Conservation (phyloP, 2,113 vertebrate genomes). For the Malurus melanocephalus region DNA sequence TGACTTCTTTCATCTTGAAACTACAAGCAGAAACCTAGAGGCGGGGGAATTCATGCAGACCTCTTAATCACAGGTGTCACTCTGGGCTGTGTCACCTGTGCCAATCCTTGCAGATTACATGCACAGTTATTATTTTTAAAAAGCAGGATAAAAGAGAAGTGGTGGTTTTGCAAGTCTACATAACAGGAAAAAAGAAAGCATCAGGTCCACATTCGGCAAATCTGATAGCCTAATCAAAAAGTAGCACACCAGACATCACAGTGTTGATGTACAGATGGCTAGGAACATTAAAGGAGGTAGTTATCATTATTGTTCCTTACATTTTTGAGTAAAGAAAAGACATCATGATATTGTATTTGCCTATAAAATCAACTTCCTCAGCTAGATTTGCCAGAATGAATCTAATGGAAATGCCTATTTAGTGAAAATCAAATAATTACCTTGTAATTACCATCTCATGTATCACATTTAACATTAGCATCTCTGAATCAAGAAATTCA, state of each 20-base stretch:
- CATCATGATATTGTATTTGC: slow-evolving; percentile 36
- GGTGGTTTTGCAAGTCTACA: not conserved
- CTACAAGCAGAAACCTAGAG: not conserved
- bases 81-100: not conserved
- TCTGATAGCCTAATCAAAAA: slow-evolving; percentile 44
- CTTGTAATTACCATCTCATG: slow-evolving; percentile 45
- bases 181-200: not conserved
- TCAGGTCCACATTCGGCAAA: not conserved
- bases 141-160: not conserved
- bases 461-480: slow-evolving; percentile 24
- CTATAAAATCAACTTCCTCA: slow-evolving; percentile 55
- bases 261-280: not conserved
- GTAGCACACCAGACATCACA: not conserved
- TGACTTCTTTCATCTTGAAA: not conserved
- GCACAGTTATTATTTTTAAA: not conserved
- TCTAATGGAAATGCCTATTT: slow-evolving; percentile 29
- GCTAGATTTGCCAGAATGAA: slow-evolving; percentile 23
- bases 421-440: slow-evolving; percentile 59
- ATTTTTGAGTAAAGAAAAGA: slow-evolving; percentile 8
- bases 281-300: slow-evolving; percentile 6
- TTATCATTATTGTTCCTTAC: slow-evolving; percentile 14
- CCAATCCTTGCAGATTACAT: slow-evolving; percentile 10
- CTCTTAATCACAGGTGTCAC: slow-evolving; percentile 44
- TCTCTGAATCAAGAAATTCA: slow-evolving; percentile 48
- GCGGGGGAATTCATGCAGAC: not conserved